These are phyloP conservation scores for mouse (Mus musculus) DNA, from an alignment of 2,113 vertebrate species.

Conservation along the genomic window GRCm39 chr14:117462001-117462500, in stretches of 20 bases:
- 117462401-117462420: constrained; percentile 36
- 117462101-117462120: constrained; percentile 16
- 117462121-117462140: constrained; percentile 26
- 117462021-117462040: neutral
- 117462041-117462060: neutral
- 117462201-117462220: neutral
- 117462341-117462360: constrained; percentile 17
- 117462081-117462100: neutral
- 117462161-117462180: constrained; percentile 49
- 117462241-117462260: constrained; percentile 44
- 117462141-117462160: neutral
- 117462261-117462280: constrained; percentile 52
- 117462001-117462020: neutral
- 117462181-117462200: neutral
- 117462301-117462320: constrained; percentile 70
- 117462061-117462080: neutral
- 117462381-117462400: constrained; percentile 52
- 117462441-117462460: neutral
- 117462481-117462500: constrained; percentile 29
- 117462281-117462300: constrained; percentile 59
- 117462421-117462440: constrained; percentile 21
- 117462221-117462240: constrained; percentile 36
- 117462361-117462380: neutral
- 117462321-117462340: constrained; percentile 30
- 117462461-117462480: neutral